Evolutionary conservation across 2,888 invertebrate genomes (phyloP).

Genomic region (Desoria tigrina): DNA sequence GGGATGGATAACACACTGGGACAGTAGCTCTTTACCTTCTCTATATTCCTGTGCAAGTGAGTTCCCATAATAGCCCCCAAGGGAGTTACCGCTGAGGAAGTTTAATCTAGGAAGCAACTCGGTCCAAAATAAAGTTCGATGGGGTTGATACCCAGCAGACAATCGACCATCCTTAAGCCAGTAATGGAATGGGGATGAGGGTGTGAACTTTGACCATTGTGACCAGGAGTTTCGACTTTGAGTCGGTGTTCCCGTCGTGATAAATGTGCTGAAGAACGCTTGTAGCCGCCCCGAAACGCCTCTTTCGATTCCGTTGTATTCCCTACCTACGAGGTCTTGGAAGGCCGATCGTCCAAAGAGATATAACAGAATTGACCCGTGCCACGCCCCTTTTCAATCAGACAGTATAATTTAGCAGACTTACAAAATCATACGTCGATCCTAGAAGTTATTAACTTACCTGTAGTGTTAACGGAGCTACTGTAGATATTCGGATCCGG

Average conservation of each 20-base stretch:
- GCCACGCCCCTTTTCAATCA: constrained; percentile 46
- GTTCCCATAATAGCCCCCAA: constrained; percentile 38
- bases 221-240: constrained; percentile 46
- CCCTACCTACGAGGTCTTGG: constrained; percentile 62
- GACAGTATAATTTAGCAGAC: neutral
- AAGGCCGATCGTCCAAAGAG: constrained; percentile 52
- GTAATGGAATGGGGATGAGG: constrained; percentile 57
- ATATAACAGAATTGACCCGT: constrained; percentile 52
- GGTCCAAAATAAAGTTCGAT: constrained; percentile 58
- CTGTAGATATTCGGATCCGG: constrained; percentile 53
- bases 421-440: neutral
- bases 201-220: constrained; percentile 48
- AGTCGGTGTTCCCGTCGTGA: constrained; percentile 37
- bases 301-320: constrained; percentile 63
- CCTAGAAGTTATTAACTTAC: constrained; percentile 23
- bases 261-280: constrained; percentile 50
- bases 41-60: constrained; percentile 46
- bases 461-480: constrained; percentile 49
- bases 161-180: constrained; percentile 64
- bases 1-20: too few species aligned
- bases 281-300: constrained; percentile 44
- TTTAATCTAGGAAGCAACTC: constrained; percentile 58
- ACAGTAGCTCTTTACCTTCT: constrained; percentile 44
- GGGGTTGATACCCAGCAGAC: constrained; percentile 57
- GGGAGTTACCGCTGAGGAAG: constrained; percentile 36